Evolutionary conservation across 1,140 invertebrate species (phyloP), one percentile per base, ranked within the genome.

Genomic region (Panulirus ornatus): DNA sequence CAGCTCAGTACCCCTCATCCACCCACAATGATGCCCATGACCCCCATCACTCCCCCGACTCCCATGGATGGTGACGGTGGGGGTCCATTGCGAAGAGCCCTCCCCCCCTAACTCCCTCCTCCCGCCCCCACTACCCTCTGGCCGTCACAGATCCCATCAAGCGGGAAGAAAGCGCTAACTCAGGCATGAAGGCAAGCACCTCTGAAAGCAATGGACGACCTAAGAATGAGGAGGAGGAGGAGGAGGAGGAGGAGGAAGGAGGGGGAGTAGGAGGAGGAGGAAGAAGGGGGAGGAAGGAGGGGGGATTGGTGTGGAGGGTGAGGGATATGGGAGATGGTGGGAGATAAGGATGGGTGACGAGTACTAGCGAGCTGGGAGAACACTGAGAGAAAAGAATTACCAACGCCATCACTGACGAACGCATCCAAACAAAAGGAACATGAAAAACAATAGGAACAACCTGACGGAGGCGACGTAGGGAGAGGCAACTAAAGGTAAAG

Each of bases 141-240:
- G 36, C 73, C 84, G 84, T 87, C 84, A 78, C 79, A 89, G 87
- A 83, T 82, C 47, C 79, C 79, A 89, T 81, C 87, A 89, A 71
- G 66, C 78, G 78, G 79, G 87, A 66, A 89, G 87, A 73, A 88
- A 88, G 78, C 27, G 58, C 27, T 82, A 89, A 82, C 78, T 82
- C 58, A 81, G 78, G 78, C 76, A 89, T 58, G 78, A 83, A 89
- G 42, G 78, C 78, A 82, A 88, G 86, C 86, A 88, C 86, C 71
- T 76, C 84, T 66, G 47, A 73, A 86, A 76, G 71, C 84, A 87
- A 87, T 87, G 84, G 84, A 85, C 70, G 83, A 85, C 27, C 73
- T 54, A 40, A 87, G 51, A 79, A 87, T 42, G 73, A 79, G 84
- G 84, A 58, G 73, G 40, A 58, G 58, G 40, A 51, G 44, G 40